phyloP scores from a whole-genome alignment of 2,113 vertebrate genomes.

The Pterocles orientalis region DNA sequence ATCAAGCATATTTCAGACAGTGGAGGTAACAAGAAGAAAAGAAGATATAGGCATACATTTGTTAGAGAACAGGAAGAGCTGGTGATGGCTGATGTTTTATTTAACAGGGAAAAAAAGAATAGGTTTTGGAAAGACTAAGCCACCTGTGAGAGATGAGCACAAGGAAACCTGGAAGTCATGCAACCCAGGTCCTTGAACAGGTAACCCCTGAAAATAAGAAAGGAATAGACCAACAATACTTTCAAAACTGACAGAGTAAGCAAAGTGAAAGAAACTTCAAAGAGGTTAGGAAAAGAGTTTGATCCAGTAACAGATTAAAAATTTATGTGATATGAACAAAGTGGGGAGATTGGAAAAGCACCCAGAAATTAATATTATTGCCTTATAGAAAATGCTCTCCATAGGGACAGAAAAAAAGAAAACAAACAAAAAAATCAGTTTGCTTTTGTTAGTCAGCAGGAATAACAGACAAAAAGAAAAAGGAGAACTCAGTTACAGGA shows the following conservation, averaged over 20 bases:
- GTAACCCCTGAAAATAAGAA: neutral
- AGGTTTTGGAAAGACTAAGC: neutral
- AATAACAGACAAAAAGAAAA: neutral
- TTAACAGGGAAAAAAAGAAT: neutral
- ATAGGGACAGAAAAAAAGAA: neutral
- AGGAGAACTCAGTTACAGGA: neutral
- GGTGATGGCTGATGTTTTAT: neutral
- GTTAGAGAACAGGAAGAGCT: neutral
- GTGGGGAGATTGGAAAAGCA: neutral
- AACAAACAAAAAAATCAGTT: neutral
- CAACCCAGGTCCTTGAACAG: neutral
- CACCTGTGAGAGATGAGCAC: neutral
- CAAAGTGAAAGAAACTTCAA: neutral
- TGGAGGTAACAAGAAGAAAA: neutral
- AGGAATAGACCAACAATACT: neutral
- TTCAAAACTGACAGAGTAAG: neutral
- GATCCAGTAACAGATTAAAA: neutral
- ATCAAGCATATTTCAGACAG: neutral
- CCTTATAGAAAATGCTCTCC: neutral
- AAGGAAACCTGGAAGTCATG: neutral
- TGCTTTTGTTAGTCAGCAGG: neutral
- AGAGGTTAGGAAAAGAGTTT: neutral
- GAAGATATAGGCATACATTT: neutral
- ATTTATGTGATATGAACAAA: neutral
- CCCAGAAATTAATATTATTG: neutral